Evolutionary conservation across 2,888 invertebrate species (phyloP).

Genomic region (Tipula unca): DNA sequence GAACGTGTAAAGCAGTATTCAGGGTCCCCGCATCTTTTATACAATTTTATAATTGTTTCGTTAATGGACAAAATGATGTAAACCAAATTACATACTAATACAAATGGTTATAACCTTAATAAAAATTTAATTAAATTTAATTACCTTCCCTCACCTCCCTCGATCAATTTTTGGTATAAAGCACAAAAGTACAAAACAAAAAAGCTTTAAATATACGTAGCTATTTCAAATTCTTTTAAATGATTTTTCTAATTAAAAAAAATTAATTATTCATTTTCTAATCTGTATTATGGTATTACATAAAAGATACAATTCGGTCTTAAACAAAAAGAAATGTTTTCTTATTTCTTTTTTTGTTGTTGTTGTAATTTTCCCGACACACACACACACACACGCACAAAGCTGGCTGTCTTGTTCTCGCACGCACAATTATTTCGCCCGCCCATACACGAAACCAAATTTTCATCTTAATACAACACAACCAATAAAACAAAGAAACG

Average conservation of each 20-base stretch:
- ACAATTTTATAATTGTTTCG: no score
- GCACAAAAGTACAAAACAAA: neutral
- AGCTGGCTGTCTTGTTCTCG: neutral
- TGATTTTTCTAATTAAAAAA: conserved; percentile 14
- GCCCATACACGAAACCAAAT: neutral
- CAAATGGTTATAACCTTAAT: neutral
- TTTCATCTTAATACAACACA: neutral
- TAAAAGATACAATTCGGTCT: neutral
- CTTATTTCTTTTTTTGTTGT: neutral
- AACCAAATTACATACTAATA: neutral
- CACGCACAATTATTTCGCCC: neutral
- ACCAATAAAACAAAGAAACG: neutral
- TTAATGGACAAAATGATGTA: neutral
- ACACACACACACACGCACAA: neutral
- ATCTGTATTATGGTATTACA: neutral
- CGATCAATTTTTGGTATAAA: neutral
- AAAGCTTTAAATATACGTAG: neutral
- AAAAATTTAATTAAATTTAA: neutral
- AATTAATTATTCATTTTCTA: conserved; percentile 14
- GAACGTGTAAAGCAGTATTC: no score
- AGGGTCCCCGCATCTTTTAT: no score
- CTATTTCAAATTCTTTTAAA: neutral
- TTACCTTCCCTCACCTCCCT: neutral
- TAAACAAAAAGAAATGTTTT: neutral
- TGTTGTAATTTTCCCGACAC: neutral